A percentile compares a stretch with the other conserved stretches of the same genome.
Conservation (phyloP, 2,888 invertebrate species). For the Imbricaverruca yamaguchii region DNA sequence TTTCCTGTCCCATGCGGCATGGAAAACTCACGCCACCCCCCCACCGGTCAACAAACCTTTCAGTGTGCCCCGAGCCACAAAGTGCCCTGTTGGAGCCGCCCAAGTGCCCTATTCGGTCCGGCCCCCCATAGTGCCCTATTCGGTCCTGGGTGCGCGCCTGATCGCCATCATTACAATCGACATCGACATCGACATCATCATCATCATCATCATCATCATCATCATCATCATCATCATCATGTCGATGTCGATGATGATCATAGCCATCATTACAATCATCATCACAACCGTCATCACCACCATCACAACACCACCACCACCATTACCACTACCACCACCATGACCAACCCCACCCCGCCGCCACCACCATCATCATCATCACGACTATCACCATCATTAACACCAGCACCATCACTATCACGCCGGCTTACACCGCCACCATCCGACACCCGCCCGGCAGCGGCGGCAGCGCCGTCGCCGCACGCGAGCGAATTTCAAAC, state of each 20-base stretch:
- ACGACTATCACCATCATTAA: conserved; percentile 2
- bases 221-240: neutral
- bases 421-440: neutral
- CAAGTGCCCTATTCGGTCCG: too few relatives aligned
- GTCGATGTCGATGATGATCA: too few relatives aligned
- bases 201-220: neutral
- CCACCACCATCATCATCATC: conserved; percentile 12
- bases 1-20: too few relatives aligned
- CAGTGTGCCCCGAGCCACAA: too few relatives aligned
- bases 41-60: too few relatives aligned
- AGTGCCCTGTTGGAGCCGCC: too few relatives aligned
- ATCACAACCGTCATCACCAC: too few relatives aligned
- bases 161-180: too few relatives aligned
- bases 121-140: too few relatives aligned
- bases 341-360: conserved; percentile 2
- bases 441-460: neutral
- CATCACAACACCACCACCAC: neutral
- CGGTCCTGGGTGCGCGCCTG: too few relatives aligned
- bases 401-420: neutral
- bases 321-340: conserved; percentile 1
- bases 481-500: neutral
- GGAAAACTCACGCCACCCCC: too few relatives aligned
- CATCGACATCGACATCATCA: too few relatives aligned
- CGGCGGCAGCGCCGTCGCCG: neutral
- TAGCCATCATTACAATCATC: conserved; percentile 2